Conservation (phyloP, 2,888 invertebrate genomes). For the Ochlodes sylvanus region DNA sequence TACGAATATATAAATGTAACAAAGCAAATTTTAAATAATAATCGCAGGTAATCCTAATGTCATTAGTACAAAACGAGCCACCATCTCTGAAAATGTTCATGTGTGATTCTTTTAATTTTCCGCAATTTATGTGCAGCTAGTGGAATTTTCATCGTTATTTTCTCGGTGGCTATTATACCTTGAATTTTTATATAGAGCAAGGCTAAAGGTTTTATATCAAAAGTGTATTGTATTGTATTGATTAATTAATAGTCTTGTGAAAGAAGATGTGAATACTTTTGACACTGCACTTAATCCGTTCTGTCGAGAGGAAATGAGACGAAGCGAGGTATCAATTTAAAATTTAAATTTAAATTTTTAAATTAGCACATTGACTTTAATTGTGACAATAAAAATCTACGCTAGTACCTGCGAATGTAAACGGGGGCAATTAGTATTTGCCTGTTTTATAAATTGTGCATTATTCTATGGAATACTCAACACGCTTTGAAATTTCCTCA, state of each 20-base stretch:
- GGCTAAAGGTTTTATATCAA: not conserved
- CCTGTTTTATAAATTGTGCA: no score
- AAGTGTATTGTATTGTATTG: slow-evolving; percentile 6
- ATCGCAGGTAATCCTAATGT: slow-evolving; percentile 30
- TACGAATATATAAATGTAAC: not conserved
- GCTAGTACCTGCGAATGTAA: no score
- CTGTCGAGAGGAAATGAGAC: no score
- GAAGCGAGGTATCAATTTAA: no score
- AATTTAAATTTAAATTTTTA: no score
- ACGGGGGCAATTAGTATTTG: no score
- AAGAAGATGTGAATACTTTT: no score
- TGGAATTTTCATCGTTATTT: slow-evolving; percentile 33
- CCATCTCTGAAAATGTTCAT: slow-evolving; percentile 26
- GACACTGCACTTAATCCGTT: no score
- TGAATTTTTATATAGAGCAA: slow-evolving; percentile 6
- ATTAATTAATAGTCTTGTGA: not conserved
- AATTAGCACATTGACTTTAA: no score
- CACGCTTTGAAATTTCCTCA: no score
- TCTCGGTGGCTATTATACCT: slow-evolving; percentile 23
- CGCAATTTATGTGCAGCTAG: slow-evolving; percentile 31
- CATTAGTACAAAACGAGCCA: slow-evolving; percentile 31
- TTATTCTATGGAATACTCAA: no score
- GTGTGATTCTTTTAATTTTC: slow-evolving; percentile 37
- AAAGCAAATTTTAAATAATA: slow-evolving; percentile 13
- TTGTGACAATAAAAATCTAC: no score